Conservation (phyloP, 2,888 invertebrate genomes). For the Dromius quadrimaculatus region DNA sequence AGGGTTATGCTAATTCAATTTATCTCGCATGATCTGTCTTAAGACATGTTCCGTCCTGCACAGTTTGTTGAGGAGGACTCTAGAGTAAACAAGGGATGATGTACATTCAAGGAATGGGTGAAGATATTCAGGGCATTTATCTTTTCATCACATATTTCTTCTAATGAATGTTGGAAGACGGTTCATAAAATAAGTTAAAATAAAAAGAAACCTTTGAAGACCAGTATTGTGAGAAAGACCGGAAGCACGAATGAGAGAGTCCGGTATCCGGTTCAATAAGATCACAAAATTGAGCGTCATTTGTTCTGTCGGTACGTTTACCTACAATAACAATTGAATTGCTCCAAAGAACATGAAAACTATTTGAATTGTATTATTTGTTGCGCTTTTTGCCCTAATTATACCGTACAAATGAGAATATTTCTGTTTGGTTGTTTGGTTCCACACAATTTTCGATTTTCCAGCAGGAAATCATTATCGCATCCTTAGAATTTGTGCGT, state of each 20-base stretch:
- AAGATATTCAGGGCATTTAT: not conserved
- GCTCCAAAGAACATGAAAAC: conserved; percentile 25
- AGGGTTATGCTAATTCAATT: conserved; percentile 53
- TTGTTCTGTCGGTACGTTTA: conserved; percentile 27
- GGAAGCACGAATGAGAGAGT: conserved; percentile 42
- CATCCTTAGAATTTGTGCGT: too few species aligned
- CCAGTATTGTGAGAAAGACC: conserved; percentile 12
- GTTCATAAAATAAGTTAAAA: too few species aligned
- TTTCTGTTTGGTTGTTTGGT: not conserved
- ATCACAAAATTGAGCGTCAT: conserved; percentile 20
- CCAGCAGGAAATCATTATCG: not conserved
- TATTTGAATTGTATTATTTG: conserved; percentile 31
- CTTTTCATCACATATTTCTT: too few species aligned
- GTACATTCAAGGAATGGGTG: not conserved
- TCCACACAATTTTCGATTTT: not conserved
- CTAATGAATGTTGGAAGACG: too few species aligned
- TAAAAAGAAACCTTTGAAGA: conserved; percentile 28
- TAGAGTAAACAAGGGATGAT: conserved; percentile 9
- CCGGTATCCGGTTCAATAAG: conserved; percentile 40
- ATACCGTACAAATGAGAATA: not conserved
- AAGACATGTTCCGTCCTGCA: conserved; percentile 22
- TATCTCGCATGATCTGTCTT: conserved; percentile 51
- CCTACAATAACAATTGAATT: conserved; percentile 28
- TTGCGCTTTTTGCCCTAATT: conserved; percentile 23
- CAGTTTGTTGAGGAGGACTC: not conserved